Percentiles rank a stretch among this genome's conserved stretches.
Conservation (phyloP, 2,888 invertebrate species). For the Stictocephala bisonia region DNA sequence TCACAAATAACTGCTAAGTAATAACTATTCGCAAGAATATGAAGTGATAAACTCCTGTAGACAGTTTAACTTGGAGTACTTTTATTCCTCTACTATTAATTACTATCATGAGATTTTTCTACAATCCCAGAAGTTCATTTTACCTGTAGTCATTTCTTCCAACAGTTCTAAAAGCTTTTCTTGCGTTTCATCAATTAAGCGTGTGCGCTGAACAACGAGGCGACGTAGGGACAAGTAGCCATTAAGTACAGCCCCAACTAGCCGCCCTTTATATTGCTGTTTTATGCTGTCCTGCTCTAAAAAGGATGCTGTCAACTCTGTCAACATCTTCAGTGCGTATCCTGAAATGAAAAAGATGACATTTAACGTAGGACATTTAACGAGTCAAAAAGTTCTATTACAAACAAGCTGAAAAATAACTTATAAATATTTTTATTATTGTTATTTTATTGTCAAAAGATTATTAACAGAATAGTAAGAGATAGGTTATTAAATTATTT, state of each 20-base stretch:
- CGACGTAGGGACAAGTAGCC: conserved; percentile 92
- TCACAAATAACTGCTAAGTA: too few species aligned
- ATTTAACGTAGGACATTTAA: neutral
- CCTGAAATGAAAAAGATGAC: conserved; percentile 67
- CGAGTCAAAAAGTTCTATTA: too few species aligned
- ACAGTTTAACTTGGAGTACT: too few species aligned
- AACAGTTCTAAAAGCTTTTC: conserved; percentile 91
- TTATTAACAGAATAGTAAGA: too few species aligned
- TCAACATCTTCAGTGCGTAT: conserved; percentile 89
- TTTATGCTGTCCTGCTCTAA: conserved; percentile 88
- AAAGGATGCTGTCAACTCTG: conserved; percentile 89
- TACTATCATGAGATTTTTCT: too few species aligned
- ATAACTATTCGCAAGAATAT: too few species aligned
- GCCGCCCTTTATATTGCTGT: conserved; percentile 87
- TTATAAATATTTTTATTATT: conserved; percentile 7
- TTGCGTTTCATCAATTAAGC: conserved; percentile 96
- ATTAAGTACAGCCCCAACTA: conserved; percentile 91
- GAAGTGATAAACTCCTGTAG: too few species aligned
- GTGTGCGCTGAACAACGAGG: conserved; percentile 93
- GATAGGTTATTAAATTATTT: too few species aligned
- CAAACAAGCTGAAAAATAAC: too few species aligned
- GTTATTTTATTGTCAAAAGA: too few species aligned
- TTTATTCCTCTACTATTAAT: too few species aligned
- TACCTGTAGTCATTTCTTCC: conserved; percentile 95
- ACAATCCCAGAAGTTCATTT: too few species aligned